phyloP scores from a whole-genome alignment of 1,140 invertebrate genomes.

The Zaprionus ghesquierei region DNA sequence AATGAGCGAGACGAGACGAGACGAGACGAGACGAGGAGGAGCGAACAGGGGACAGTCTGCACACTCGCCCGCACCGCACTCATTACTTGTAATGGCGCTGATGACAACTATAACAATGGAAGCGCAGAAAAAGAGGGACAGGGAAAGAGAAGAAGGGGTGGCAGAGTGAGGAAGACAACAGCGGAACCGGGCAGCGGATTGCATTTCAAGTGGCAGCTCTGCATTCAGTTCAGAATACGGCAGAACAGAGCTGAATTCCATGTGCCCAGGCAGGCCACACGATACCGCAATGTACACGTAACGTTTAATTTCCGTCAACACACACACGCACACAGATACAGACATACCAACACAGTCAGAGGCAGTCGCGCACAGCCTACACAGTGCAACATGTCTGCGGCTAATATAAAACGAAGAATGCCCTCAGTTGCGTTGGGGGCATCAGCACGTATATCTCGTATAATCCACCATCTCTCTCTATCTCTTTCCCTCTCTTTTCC shows the following conservation, averaged over 20 bases:
- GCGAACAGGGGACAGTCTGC: not conserved
- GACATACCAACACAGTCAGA: not conserved
- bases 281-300: slow-evolving; percentile 68
- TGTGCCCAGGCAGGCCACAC: slow-evolving; percentile 40
- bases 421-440: slow-evolving; percentile 51
- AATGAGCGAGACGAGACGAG: slow-evolving; percentile 55
- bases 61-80: slow-evolving; percentile 47
- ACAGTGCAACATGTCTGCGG: slow-evolving; percentile 69
- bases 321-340: not conserved
- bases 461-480: not conserved
- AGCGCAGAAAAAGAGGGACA: slow-evolving; percentile 9
- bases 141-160: slow-evolving; percentile 5
- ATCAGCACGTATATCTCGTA: slow-evolving; percentile 1
- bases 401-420: slow-evolving; percentile 77
- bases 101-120: slow-evolving; percentile 59
- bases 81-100: slow-evolving; percentile 77
- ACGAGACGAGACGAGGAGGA: slow-evolving; percentile 7
- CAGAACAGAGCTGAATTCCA: slow-evolving; percentile 7
- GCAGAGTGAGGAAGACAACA: slow-evolving; percentile 11
- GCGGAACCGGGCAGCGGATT: slow-evolving; percentile 41
- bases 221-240: slow-evolving; percentile 42
- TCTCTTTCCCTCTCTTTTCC: not conserved
- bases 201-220: slow-evolving; percentile 51
- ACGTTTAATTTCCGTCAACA: slow-evolving; percentile 75
- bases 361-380: slow-evolving; percentile 10